Conservation (phyloP, 1,140 invertebrate species). For the Acyrthosiphon pisum region DNA sequence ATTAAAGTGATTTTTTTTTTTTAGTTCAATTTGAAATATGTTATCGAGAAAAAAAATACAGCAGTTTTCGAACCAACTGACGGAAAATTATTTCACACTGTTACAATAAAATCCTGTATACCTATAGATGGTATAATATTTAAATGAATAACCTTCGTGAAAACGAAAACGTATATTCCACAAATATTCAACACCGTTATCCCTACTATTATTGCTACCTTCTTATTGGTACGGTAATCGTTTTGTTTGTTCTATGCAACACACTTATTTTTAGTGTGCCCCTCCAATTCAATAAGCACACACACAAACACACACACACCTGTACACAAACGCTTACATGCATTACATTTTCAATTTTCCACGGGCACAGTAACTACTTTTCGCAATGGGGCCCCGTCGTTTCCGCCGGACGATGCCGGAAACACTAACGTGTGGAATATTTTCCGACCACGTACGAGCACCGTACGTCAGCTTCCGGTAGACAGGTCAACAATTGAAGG, state of each 20-base stretch:
- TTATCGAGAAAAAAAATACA: background rate
- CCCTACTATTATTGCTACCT: background rate
- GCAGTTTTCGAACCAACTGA: background rate
- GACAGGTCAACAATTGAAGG: constrained; percentile 46
- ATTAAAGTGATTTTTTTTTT: background rate
- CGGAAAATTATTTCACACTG: background rate
- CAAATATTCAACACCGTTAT: background rate
- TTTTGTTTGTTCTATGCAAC: background rate
- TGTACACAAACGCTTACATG: background rate
- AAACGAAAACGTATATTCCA: background rate
- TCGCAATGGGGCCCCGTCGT: background rate
- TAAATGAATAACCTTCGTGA: background rate
- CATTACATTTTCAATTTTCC: constrained; percentile 46
- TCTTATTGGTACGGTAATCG: background rate
- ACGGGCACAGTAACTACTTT: constrained; percentile 39
- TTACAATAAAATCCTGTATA: too few relatives aligned
- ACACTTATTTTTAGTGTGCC: constrained; percentile 1
- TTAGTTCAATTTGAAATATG: background rate
- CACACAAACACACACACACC: background rate
- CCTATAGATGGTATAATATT: too few relatives aligned
- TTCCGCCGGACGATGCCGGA: constrained; percentile 29
- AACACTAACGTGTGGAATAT: constrained; percentile 23
- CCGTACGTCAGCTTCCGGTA: constrained; percentile 42
- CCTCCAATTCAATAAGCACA: background rate
- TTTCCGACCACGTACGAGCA: background rate